A percentile compares a stretch with the other conserved stretches of the same genome.
These are phyloP conservation scores for Acheta domesticus DNA, from an alignment of 2,888 invertebrate species.

Conservation along the genomic window DNA sequence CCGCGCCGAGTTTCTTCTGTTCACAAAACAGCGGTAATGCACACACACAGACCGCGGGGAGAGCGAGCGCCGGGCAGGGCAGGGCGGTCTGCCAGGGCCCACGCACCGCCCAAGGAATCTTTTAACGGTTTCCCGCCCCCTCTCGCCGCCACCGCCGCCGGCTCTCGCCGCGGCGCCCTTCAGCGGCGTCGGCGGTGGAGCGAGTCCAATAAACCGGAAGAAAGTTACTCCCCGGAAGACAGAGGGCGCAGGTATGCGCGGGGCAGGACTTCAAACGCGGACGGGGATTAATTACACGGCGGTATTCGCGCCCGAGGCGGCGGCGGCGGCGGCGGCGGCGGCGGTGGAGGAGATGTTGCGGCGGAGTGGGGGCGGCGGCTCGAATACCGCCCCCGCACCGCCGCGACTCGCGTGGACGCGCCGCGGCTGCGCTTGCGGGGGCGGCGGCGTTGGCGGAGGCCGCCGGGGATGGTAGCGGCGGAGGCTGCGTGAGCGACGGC, in stretches of 20 bases:
- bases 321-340: not conserved
- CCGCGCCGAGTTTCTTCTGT: too few relatives aligned
- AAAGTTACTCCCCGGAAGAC: constrained; percentile 5
- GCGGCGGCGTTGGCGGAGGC: not conserved
- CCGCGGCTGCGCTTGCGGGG: not conserved
- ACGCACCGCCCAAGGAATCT: too few relatives aligned
- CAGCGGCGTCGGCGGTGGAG: not conserved
- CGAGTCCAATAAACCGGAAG: constrained; percentile 9
- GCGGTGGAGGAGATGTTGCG: not conserved
- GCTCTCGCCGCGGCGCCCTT: not conserved
- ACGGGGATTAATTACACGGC: not conserved
- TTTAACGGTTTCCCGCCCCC: too few relatives aligned
- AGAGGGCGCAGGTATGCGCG: constrained; percentile 8
- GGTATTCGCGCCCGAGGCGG: not conserved
- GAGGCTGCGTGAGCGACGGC: too few relatives aligned
- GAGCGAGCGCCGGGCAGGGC: too few relatives aligned
- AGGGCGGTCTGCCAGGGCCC: too few relatives aligned
- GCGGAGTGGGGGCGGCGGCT: not conserved
- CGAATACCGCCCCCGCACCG: not conserved
- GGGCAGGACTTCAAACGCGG: constrained; percentile 1
- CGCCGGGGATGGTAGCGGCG: too few relatives aligned
- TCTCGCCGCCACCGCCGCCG: too few relatives aligned
- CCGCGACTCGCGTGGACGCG: not conserved
- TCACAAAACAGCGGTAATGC: too few relatives aligned
- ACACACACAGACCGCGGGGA: too few relatives aligned